Percentiles rank a stretch among this genome's conserved stretches.
Evolutionary conservation across 92 coral and sea anemone genomes (phyloP).

Genomic region (Phenganax subtilis): DNA sequence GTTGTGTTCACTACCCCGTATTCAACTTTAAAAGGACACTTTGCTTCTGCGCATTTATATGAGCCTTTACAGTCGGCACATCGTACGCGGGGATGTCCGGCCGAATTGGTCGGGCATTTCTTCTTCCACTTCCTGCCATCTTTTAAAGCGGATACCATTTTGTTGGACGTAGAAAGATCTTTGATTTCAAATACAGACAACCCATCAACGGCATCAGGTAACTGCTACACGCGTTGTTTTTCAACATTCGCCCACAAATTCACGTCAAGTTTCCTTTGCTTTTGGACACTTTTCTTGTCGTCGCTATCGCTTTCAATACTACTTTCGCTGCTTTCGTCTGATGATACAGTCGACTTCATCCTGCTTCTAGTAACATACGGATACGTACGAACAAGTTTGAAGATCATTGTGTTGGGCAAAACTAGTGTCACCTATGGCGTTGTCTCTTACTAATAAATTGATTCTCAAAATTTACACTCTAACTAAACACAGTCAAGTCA

Average conservation of each 20-base stretch:
- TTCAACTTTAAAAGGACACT: conserved; percentile 49
- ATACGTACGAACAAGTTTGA: too few relatives aligned
- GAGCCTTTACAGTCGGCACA: conserved; percentile 57
- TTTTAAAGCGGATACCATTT: conserved; percentile 1
- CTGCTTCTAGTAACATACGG: too few relatives aligned
- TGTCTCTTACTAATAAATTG: too few relatives aligned
- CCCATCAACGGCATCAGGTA: conserved; percentile 58
- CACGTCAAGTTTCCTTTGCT: conserved; percentile 36
- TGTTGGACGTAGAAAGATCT: background rate
- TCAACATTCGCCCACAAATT: conserved; percentile 34
- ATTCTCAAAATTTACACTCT: too few relatives aligned
- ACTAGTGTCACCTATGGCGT: too few relatives aligned
- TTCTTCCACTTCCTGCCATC: conserved; percentile 59
- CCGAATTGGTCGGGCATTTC: conserved; percentile 54
- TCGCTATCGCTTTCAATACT: background rate
- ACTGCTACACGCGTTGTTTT: conserved; percentile 34
- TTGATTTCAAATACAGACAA: conserved; percentile 37
- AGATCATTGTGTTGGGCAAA: too few relatives aligned
- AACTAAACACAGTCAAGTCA: too few relatives aligned
- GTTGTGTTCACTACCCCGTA: conserved; percentile 55
- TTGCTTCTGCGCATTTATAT: too few relatives aligned
- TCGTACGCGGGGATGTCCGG: conserved; percentile 48
- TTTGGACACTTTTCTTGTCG: too few relatives aligned
- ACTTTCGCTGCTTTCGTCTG: background rate
- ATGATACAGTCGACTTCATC: too few relatives aligned